Percentiles rank a stretch among this genome's conserved stretches.
Conservation (phyloP, 2,888 invertebrate species). For the Acrobasis consociella region DNA sequence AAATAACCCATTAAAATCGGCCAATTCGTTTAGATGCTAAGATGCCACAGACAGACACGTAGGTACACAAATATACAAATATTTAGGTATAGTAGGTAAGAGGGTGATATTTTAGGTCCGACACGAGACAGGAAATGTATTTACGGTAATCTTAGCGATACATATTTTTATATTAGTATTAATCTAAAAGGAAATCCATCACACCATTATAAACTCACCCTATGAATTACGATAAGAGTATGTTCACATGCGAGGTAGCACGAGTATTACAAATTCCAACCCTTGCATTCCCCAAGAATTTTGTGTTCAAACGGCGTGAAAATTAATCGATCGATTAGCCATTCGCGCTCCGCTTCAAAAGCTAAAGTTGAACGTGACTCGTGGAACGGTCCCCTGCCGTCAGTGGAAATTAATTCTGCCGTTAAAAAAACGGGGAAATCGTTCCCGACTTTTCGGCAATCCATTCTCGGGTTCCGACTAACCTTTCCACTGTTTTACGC, state of each 20-base stretch:
- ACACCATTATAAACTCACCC: too few relatives aligned
- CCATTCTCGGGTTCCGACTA: slow-evolving; percentile 52
- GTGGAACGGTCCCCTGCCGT: slow-evolving; percentile 60
- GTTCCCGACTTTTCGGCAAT: slow-evolving; percentile 55
- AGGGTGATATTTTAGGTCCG: too few relatives aligned
- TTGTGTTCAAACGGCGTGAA: slow-evolving; percentile 67
- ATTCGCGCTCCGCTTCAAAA: slow-evolving; percentile 66
- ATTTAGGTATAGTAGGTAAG: too few relatives aligned
- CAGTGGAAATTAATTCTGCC: slow-evolving; percentile 67
- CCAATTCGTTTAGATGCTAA: too few relatives aligned
- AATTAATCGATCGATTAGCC: slow-evolving; percentile 78
- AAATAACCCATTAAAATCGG: too few relatives aligned
- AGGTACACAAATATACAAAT: too few relatives aligned
- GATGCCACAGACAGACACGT: too few relatives aligned
- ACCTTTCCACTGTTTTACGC: slow-evolving; percentile 45
- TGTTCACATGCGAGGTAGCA: slow-evolving; percentile 1
- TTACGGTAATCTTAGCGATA: too few relatives aligned
- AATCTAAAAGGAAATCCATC: too few relatives aligned
- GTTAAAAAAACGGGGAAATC: slow-evolving; percentile 55
- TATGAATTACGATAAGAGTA: not conserved
- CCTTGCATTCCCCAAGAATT: slow-evolving; percentile 46
- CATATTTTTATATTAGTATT: too few relatives aligned
- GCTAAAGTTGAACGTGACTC: slow-evolving; percentile 73
- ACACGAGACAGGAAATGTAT: too few relatives aligned
- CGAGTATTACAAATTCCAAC: slow-evolving; percentile 44